Base-by-base conservation (phyloP, 92 coral and sea anemone genomes). In the Palythoa grandis region DNA sequence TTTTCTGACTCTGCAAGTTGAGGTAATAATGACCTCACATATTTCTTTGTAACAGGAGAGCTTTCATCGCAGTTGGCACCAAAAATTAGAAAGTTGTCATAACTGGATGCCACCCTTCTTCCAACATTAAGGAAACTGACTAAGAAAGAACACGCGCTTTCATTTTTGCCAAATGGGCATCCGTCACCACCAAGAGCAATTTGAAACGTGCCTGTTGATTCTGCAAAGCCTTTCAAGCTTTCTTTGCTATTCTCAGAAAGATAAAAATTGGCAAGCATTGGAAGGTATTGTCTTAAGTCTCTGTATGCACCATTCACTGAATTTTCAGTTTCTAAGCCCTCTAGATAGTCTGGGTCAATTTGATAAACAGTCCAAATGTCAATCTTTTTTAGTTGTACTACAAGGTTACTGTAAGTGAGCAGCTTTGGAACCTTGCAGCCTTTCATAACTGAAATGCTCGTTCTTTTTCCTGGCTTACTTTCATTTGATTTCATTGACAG, bases 51-150 rank as follows among this genome's bases (percentile, higher is more conserved):
- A 53, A 86, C 90, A 65, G 83, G 86, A 43, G 90, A 86, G 29
- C 72, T 88, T 83, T 93, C 95, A 83, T 90, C 88, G 82, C 93
- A 92, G 86, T 92, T 92, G 68, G 93, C 93, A 54, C 95, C 95
- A 84, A 92, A 92, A 78, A 90, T 52, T 2, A 71, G 23, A 40
- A 88, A 91, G 74, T 91, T 91, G 24, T 91, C 89, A 78, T 88
- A 39, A 74, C 91, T 91, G 2, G 79, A 88, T 17, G 86, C 89
- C 3, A 89, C 92, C 60, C 79, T 89, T 65, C 83, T 89, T 29
- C 91, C 91, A 38, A 72, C 82, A 74, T 88, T 92, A 12, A 92
- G 54, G 77, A 92, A 92, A 75, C 92, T 92, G n/a, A 84, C 90
- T 48, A 92, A 73, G 70, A 92, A 92, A 19, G 94, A 75, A 54